These are phyloP conservation scores for Schrankia costaestrigalis DNA, from an alignment of 2,888 invertebrate species.

Conservation along the genomic window DNA sequence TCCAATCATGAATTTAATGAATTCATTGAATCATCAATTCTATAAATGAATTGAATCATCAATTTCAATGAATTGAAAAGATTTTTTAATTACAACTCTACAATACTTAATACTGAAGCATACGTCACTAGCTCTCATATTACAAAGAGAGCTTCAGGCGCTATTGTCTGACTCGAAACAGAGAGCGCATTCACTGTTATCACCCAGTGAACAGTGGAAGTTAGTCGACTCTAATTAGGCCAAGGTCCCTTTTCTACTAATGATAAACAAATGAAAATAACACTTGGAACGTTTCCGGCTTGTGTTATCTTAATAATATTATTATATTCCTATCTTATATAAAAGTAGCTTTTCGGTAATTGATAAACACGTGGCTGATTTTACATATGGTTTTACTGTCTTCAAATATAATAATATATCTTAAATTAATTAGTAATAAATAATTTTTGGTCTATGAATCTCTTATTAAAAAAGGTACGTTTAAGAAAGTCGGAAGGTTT, in stretches of 20 bases:
- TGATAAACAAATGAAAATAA: conserved; percentile 15
- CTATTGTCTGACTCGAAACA: conserved; percentile 22
- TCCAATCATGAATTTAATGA: too few relatives aligned
- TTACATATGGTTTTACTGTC: too few relatives aligned
- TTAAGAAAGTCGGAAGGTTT: too few relatives aligned
- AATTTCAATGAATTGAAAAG: too few relatives aligned
- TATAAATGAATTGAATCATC: too few relatives aligned
- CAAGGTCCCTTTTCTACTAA: conserved; percentile 27
- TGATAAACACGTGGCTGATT: too few relatives aligned
- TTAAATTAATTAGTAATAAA: too few relatives aligned
- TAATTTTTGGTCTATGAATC: too few relatives aligned
- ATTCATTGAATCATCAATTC: too few relatives aligned
- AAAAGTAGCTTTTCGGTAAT: neutral
- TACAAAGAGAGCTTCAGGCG: conserved; percentile 10
- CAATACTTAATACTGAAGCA: conserved; percentile 7
- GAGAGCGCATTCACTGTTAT: conserved; percentile 28
- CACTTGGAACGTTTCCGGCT: conserved; percentile 7
- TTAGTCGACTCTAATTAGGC: conserved; percentile 34
- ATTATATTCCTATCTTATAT: conserved; percentile 1
- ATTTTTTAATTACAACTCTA: conserved; percentile 8
- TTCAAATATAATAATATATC: too few relatives aligned
- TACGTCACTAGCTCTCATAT: conserved; percentile 11
- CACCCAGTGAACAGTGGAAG: conserved; percentile 20
- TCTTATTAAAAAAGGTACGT: too few relatives aligned
- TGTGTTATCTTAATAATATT: conserved; percentile 3